Evolutionary conservation across 2,888 invertebrate genomes (phyloP).

Genomic region (Chaetoderma sp.): DNA sequence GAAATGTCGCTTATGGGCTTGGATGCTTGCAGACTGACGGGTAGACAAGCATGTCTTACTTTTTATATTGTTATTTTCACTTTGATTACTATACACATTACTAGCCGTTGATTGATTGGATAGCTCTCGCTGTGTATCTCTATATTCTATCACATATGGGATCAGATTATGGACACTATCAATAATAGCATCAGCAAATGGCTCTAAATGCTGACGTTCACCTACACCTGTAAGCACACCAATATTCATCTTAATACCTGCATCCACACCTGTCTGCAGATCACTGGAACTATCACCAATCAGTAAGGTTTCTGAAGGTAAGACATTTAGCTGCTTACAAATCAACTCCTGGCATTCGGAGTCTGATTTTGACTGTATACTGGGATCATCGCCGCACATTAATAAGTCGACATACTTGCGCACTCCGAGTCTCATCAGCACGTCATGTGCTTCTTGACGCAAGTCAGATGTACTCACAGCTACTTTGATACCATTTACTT

Average conservation of each 20-base stretch:
- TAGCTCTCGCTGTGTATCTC: too few species aligned
- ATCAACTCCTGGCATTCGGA: conserved; percentile 66
- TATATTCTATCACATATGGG: too few species aligned
- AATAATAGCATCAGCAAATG: conserved; percentile 56
- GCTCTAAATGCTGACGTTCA: conserved; percentile 43
- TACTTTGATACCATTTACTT: conserved; percentile 67
- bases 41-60: too few species aligned
- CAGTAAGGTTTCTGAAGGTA: conserved; percentile 61
- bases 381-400: conserved; percentile 71
- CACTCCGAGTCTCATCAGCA: conserved; percentile 48
- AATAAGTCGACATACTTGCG: conserved; percentile 67
- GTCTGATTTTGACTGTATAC: conserved; percentile 66
- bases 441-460: conserved; percentile 48
- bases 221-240: conserved; percentile 69
- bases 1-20: background rate
- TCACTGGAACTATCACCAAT: conserved; percentile 71
- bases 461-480: conserved; percentile 70
- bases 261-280: conserved; percentile 68
- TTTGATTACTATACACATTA: too few species aligned
- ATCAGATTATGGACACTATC: conserved; percentile 52
- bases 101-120: too few species aligned
- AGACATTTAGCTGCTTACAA: conserved; percentile 56
- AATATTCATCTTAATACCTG: conserved; percentile 66
- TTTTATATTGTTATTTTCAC: too few species aligned
- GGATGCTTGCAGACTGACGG: too few species aligned